Base-by-base conservation (phyloP, 2,113 vertebrate species). In the Noturus placidus region DNA sequence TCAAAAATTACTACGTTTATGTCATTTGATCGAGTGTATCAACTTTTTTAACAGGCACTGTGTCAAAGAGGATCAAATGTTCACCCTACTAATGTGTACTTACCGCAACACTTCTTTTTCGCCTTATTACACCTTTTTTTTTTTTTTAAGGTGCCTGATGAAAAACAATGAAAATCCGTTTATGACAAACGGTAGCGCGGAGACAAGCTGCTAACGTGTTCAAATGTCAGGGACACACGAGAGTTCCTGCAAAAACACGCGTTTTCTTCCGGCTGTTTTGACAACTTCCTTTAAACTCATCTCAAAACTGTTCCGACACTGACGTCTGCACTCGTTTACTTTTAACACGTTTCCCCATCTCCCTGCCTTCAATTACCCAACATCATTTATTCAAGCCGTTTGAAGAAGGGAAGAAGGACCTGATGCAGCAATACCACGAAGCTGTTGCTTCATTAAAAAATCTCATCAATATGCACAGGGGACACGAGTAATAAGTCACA, bases 391-490 rank as follows among this genome's bases (percentile, higher is more conserved):
- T 88, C 87, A 82, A 69, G 61, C 57, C 50, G 80, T 65, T 59
- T 85, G 70, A 88, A 86, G 42, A 72, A 80, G 52, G 22, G 82
- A 69, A 77, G 74, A 67, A 67, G 87, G 50, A 35, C 61, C 86
- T 88, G 86, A 88, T 83, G 72, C 81, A 86, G 90, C 83, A 83
- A 82, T 89, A 87, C 83, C 87, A 67, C 35, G 33, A 89, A 78
- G 59, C 79, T 67, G 57, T 46, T 86, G 77, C 86, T 76, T 85
- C 88, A 86, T 86, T 89, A 85, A 87, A 76, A 84, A 63, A 57
- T 30, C 86, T 88, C 78, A 91, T 91, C 86, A 86, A 61, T 67
- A 91, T 84, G 83, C 90, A 79, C 83, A 59, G 54, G 76, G 65
- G 76, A 80, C 80, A 56, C 59, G 80, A 22, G 20, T 42, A 88